Conservation (phyloP, 2,888 invertebrate genomes). For the Helobdella robusta region DNA sequence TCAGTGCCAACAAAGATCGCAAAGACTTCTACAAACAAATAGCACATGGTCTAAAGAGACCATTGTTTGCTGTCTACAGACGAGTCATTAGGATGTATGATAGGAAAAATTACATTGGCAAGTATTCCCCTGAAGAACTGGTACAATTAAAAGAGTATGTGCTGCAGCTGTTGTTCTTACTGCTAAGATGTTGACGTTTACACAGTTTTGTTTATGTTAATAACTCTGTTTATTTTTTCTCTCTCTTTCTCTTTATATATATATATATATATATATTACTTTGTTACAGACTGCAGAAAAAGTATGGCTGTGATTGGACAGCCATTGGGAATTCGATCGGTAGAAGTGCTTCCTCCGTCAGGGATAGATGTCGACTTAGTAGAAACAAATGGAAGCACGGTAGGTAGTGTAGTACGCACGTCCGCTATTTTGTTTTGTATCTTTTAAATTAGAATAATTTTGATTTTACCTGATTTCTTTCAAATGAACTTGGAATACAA, state of each 20-base stretch:
- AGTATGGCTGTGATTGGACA: slow-evolving; percentile 52
- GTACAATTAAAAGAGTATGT: slow-evolving; percentile 47
- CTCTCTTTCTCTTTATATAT: too few species aligned
- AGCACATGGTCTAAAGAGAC: slow-evolving; percentile 50
- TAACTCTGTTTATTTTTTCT: not conserved
- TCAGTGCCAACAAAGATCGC: slow-evolving; percentile 51
- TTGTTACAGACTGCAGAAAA: slow-evolving; percentile 42
- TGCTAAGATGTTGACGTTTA: not conserved
- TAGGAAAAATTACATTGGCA: slow-evolving; percentile 52
- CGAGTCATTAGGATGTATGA: slow-evolving; percentile 53
- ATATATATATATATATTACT: too few species aligned
- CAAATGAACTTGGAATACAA: too few species aligned
- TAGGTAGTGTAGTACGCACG: slow-evolving; percentile 31
- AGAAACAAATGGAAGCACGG: slow-evolving; percentile 52
- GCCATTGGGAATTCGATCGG: slow-evolving; percentile 50
- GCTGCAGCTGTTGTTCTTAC: not conserved
- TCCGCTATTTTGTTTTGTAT: not conserved
- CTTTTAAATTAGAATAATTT: too few species aligned
- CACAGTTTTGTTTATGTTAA: not conserved
- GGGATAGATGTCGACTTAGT: slow-evolving; percentile 52
- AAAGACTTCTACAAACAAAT: slow-evolving; percentile 52
- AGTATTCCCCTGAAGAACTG: slow-evolving; percentile 51
- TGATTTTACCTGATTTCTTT: too few species aligned
- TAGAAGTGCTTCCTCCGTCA: slow-evolving; percentile 52
- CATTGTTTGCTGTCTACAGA: slow-evolving; percentile 51